These are phyloP conservation scores for Apodemia zela DNA, from an alignment of 2,888 invertebrate genomes.

Conservation along the genomic window DNA sequence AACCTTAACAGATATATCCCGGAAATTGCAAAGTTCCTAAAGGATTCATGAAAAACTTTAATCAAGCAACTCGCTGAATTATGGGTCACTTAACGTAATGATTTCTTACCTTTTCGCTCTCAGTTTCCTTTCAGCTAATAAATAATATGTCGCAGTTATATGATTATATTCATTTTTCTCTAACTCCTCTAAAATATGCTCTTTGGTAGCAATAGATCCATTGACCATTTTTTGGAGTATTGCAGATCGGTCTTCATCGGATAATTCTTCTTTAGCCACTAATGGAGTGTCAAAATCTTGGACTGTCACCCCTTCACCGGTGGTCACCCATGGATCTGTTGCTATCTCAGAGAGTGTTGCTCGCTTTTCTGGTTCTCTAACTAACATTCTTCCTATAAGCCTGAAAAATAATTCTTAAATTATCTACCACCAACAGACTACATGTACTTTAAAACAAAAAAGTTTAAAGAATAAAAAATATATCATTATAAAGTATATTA, in stretches of 20 bases:
- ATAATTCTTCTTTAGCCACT: conserved; percentile 93
- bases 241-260: conserved; percentile 93
- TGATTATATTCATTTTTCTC: conserved; percentile 98
- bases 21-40: no score
- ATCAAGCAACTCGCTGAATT: no score
- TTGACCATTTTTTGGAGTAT: conserved; percentile 98
- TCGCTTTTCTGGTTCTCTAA: conserved; percentile 94
- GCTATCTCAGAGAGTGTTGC: conserved; percentile 94
- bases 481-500: no score
- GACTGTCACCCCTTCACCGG: conserved; percentile 72
- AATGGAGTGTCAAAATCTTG: conserved; percentile 87
- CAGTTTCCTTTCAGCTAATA: conserved; percentile 95
- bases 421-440: not conserved
- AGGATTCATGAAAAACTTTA: no score
- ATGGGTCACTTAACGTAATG: no score
- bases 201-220: conserved; percentile 96
- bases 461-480: no score
- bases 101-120: conserved; percentile 84
- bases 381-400: conserved; percentile 95
- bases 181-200: conserved; percentile 95
- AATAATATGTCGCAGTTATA: conserved; percentile 98
- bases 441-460: no score
- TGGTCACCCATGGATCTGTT: conserved; percentile 90
- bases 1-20: no score
- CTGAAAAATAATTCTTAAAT: conserved; percentile 55